Evolutionary conservation across 2,113 vertebrate species (phyloP), one percentile per base, ranked within the genome.

Genomic region (Rhabdomys dilectus): DNA sequence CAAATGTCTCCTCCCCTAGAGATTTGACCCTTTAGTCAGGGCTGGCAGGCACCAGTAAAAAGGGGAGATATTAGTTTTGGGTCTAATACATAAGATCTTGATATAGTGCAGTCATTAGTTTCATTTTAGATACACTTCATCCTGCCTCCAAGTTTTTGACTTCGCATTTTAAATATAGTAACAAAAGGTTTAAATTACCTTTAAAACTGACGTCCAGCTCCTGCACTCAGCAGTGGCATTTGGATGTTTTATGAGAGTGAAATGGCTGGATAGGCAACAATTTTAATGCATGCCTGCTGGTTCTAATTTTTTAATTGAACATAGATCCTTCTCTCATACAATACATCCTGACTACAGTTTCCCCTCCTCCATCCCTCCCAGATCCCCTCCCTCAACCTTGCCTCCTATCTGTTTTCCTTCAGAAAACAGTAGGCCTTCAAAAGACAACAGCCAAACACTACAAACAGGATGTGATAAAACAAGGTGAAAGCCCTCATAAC

Each of bases 181-280:
- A 29, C 70, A 82, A 73, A 96, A 90, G 7, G 8, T 77, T 97
- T 51, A 85, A 93, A 68, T 76, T 53, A 85, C 21, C 60, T 89
- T 91, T 82, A 66, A 66, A 75, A 76, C 53, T 29, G 66, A n/a
- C 81, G 78, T 82, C 24, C 5, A 77, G 31, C 22, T 94, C 58
- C 53, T 62, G 36, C 1, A 62, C n/a, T 91, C 34, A 29, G 22
- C 34, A 91, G 4, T 85, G 92, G 39, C 45, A 88, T 93, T 58
- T 70, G 15, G 11, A 58, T 16, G 1, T 88, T 94, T 96, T 88
- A 90, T 75, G 58, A 56, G 15, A 93, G 29, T 51, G 36, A 88
- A 92, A 68, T 15, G 10, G 10, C 34, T 77, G 8, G 2, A 29
- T 34, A 95, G 36, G 73, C 88, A 91, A 87, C 39, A 16, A 91